These are phyloP conservation scores for Nyleta sp. DNA, from an alignment of 2,888 invertebrate species.

Conservation along the genomic window DNA sequence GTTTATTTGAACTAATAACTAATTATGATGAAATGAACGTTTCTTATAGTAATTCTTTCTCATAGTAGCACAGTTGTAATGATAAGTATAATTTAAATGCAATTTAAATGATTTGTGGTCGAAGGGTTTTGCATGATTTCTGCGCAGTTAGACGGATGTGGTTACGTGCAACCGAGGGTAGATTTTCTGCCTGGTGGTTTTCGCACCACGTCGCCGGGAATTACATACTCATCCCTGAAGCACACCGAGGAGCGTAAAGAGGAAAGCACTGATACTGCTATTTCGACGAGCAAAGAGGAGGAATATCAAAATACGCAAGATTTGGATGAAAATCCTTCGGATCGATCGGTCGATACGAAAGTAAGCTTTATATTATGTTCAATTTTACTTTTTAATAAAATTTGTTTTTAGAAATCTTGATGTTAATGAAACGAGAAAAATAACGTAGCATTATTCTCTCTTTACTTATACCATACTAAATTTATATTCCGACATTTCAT, in stretches of 20 bases:
- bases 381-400: no score
- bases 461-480: no score
- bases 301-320: constrained; percentile 47
- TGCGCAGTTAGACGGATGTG: constrained; percentile 77
- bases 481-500: no score
- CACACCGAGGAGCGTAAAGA: constrained; percentile 70
- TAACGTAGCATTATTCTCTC: no score
- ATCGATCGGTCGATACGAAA: constrained; percentile 13
- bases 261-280: constrained; percentile 67
- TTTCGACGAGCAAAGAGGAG: constrained; percentile 28
- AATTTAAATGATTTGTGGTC: constrained; percentile 41
- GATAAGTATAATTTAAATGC: no score
- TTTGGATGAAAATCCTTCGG: constrained; percentile 1
- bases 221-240: constrained; percentile 73
- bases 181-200: constrained; percentile 74
- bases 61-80: no score
- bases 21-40: no score
- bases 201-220: constrained; percentile 70
- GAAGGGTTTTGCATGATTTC: constrained; percentile 64
- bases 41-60: no score
- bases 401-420: no score
- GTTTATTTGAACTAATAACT: no score
- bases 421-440: no score
- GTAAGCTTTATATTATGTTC: constrained; percentile 6
- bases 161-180: constrained; percentile 78